Conservation (phyloP, 2,888 invertebrate species). For the Seira ritae region DNA sequence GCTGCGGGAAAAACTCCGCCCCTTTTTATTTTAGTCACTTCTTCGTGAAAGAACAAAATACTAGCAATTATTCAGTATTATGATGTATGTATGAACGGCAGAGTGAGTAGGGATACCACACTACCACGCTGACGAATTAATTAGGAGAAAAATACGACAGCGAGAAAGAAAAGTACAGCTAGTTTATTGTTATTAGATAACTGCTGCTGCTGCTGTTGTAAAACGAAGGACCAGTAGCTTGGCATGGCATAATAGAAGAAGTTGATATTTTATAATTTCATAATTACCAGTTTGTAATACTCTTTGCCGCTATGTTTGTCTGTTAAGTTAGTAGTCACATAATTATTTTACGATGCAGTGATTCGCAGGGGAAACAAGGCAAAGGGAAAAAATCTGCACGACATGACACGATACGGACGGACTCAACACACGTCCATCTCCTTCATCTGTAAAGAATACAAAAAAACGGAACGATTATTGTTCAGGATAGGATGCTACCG, state of each 20-base stretch:
- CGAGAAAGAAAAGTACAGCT: constrained; percentile 6
- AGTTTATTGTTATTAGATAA: neutral
- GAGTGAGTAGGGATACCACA: too few species aligned
- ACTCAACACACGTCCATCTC: too few species aligned
- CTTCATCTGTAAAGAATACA: constrained; percentile 18
- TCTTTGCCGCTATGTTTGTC: neutral
- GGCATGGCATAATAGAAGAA: neutral
- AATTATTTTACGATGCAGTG: constrained; percentile 14
- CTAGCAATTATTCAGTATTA: neutral
- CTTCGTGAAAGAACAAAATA: neutral
- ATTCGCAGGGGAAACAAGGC: too few species aligned
- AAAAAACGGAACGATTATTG: constrained; percentile 37
- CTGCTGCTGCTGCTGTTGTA: neutral
- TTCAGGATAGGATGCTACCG: constrained; percentile 19
- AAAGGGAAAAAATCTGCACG: constrained; percentile 9
- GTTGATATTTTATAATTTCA: constrained; percentile 30
- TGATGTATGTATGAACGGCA: too few species aligned
- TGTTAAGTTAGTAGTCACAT: neutral
- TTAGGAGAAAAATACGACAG: constrained; percentile 35
- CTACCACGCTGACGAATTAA: constrained; percentile 45
- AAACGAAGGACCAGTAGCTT: neutral
- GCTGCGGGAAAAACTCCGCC: constrained; percentile 15
- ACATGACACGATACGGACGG: too few species aligned
- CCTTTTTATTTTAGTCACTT: constrained; percentile 28
- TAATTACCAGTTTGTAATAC: constrained; percentile 18